These are phyloP conservation scores for Megaustenia siamemsis DNA, from an alignment of 2,888 invertebrate genomes.

Conservation along the genomic window DNA sequence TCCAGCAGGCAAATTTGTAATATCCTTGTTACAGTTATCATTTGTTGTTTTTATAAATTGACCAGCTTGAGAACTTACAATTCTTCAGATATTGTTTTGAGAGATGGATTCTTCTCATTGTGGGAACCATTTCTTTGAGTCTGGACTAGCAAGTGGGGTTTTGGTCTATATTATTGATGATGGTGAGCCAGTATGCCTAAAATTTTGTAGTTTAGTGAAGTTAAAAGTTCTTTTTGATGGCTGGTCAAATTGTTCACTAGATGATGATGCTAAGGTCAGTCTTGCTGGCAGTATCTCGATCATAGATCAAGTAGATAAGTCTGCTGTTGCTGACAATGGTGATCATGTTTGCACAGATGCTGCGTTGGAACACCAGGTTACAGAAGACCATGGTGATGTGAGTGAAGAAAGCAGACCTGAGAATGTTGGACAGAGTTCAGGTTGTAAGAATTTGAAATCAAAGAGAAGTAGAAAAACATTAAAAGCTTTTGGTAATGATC, in stretches of 20 bases:
- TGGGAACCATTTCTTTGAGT: slow-evolving; percentile 33
- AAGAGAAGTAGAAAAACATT: background rate
- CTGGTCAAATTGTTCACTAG: background rate
- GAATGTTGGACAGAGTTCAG: too few species aligned
- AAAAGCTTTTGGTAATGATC: background rate
- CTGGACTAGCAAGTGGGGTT: slow-evolving; percentile 23
- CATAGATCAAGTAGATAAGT: background rate
- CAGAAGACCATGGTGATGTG: background rate
- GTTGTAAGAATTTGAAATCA: too few species aligned
- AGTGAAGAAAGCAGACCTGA: background rate
- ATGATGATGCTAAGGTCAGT: background rate
- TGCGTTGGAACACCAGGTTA: background rate
- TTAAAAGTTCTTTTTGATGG: slow-evolving; percentile 31
- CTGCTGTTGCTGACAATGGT: background rate
- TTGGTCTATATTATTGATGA: slow-evolving; percentile 39
- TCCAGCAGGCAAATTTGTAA: too few species aligned
- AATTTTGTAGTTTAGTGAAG: slow-evolving; percentile 13
- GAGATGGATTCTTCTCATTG: slow-evolving; percentile 22
- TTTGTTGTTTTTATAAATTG: too few species aligned
- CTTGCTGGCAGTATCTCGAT: background rate
- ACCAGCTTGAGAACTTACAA: too few species aligned
- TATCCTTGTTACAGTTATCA: too few species aligned
- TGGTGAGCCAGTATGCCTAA: slow-evolving; percentile 32
- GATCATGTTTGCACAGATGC: background rate
- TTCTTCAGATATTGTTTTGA: too few species aligned